Evolutionary conservation across 2,113 vertebrate genomes (phyloP).

Genomic region (Gorilla gorilla): DNA sequence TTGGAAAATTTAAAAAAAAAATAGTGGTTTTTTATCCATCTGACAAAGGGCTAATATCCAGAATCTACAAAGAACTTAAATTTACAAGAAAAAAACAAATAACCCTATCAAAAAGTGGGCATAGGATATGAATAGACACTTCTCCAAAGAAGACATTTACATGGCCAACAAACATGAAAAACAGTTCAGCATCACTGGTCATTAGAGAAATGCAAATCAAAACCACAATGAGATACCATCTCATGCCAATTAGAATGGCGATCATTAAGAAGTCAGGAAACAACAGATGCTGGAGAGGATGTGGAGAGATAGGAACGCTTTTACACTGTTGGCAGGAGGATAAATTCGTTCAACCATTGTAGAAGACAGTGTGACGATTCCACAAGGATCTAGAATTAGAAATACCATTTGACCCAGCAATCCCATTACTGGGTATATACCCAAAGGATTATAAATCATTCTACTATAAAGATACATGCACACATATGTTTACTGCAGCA

Average conservation of each 20-base stretch:
- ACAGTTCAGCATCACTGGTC: neutral
- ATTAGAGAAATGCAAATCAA: constrained; percentile 21
- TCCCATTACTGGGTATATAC: too few relatives aligned
- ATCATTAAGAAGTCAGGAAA: neutral
- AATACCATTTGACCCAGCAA: too few relatives aligned
- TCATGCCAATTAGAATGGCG: neutral
- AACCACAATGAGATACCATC: neutral
- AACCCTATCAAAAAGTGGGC: neutral
- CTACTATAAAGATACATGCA: too few relatives aligned
- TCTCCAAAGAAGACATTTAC: neutral
- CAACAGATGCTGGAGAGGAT: neutral
- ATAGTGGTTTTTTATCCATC: neutral
- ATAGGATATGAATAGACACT: neutral
- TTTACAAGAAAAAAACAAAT: neutral
- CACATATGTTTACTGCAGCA: too few relatives aligned
- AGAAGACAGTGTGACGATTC: too few relatives aligned
- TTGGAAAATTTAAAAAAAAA: neutral
- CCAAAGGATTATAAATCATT: too few relatives aligned
- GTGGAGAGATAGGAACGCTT: neutral
- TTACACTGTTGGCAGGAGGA: neutral
- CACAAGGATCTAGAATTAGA: too few relatives aligned
- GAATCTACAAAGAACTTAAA: neutral
- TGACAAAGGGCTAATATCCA: neutral
- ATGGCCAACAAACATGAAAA: neutral
- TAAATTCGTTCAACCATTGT: neutral